These are phyloP conservation scores for Andrena camellia DNA, from an alignment of 2,888 invertebrate species.

Conservation along the genomic window DNA sequence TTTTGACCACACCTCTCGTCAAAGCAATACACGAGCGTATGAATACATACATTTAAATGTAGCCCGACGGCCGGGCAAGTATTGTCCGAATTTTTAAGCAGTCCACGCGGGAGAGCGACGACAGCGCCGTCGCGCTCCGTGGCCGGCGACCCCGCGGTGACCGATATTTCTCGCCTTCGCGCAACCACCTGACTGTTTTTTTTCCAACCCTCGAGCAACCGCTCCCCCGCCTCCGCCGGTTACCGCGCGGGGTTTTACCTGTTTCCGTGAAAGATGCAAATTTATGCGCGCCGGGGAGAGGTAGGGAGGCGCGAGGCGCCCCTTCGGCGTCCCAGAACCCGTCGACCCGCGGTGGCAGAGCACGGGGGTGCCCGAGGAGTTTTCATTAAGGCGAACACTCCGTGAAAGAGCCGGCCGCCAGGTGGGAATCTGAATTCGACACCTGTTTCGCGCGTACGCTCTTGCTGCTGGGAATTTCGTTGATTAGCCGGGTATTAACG, in stretches of 20 bases:
- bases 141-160: constrained; percentile 53
- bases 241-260: constrained; percentile 50
- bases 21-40: constrained; percentile 83
- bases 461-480: no score
- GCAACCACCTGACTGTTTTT: constrained; percentile 51
- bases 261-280: constrained; percentile 68
- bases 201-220: constrained; percentile 10
- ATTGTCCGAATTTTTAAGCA: constrained; percentile 83
- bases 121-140: constrained; percentile 18
- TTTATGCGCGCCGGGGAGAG: constrained; percentile 59
- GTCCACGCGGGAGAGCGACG: constrained; percentile 23
- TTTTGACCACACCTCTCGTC: constrained; percentile 85
- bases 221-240: not conserved
- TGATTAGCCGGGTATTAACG: no score
- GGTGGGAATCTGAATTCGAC: constrained; percentile 56
- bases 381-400: constrained; percentile 49
- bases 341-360: not conserved
- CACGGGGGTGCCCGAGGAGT: constrained; percentile 24
- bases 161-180: constrained; percentile 63
- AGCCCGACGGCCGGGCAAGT: constrained; percentile 78
- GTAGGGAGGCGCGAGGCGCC: not conserved
- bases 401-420: constrained; percentile 17
- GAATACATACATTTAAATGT: constrained; percentile 85
- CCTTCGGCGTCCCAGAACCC: not conserved
- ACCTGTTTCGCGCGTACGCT: constrained; percentile 38